These are phyloP conservation scores for Takifugu rubripes DNA, from an alignment of 2,797 vertebrate genomes.

Conservation along the genomic window DNA sequence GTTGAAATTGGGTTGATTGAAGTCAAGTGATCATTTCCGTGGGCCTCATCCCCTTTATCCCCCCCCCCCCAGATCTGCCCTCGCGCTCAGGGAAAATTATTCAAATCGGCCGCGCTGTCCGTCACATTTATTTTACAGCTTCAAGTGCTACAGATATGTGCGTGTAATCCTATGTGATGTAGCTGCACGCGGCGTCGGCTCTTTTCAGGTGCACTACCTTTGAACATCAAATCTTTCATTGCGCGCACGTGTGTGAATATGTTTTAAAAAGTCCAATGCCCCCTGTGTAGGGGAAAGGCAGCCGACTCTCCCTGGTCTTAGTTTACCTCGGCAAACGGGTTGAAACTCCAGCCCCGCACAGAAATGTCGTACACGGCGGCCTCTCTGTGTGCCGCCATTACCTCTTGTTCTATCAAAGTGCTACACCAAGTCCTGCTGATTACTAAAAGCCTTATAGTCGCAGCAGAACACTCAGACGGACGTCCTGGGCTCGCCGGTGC, in stretches of 20 bases:
- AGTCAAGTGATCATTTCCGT: constrained; percentile 52
- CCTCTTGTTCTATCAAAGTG: constrained; percentile 52
- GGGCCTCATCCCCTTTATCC: constrained; percentile 36
- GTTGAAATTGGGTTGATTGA: constrained; percentile 58
- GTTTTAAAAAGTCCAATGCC: constrained; percentile 55
- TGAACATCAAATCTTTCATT: constrained; percentile 59
- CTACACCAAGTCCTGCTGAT: constrained; percentile 56
- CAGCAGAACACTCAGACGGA: constrained; percentile 52
- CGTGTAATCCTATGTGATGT: constrained; percentile 66
- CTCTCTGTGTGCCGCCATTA: constrained; percentile 35
- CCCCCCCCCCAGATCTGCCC: constrained; percentile 42
- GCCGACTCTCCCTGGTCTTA: constrained; percentile 41
- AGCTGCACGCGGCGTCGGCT: constrained; percentile 31
- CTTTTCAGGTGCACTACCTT: constrained; percentile 65
- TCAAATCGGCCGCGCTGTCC: constrained; percentile 58
- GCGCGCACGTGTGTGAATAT: constrained; percentile 10
- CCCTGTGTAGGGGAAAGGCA: constrained; percentile 42
- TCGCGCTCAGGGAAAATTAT: constrained; percentile 62
- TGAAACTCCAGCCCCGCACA: constrained; percentile 26
- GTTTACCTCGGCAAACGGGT: constrained; percentile 37
- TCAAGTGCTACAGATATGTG: constrained; percentile 55
- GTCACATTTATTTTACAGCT: constrained; percentile 64
- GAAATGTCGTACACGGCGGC: constrained; percentile 12
- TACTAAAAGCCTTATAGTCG: constrained; percentile 61
- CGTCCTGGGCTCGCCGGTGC: constrained; percentile 32